Percentiles rank a stretch among this genome's conserved stretches.
Conservation (phyloP, 2,888 invertebrate species). For the Xestia c-nigrum region DNA sequence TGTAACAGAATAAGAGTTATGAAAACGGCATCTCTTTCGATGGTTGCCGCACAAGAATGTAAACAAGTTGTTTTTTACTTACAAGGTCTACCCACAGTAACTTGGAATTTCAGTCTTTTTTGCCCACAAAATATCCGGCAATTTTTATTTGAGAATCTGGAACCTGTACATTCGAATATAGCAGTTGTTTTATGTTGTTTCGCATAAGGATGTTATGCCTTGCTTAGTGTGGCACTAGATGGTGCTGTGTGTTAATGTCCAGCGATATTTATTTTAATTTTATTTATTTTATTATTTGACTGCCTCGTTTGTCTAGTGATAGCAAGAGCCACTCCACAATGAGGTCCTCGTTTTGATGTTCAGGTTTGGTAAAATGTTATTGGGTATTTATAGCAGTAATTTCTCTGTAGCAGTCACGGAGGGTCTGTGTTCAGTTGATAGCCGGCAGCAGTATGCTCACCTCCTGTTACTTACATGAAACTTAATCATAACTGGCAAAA, state of each 20-base stretch:
- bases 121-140: neutral
- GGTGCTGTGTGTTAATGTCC: too few relatives aligned
- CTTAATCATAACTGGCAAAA: neutral
- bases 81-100: conserved; percentile 51
- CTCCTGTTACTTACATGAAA: neutral
- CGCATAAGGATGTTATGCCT: neutral
- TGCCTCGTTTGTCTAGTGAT: too few relatives aligned
- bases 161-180: neutral
- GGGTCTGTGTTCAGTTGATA: neutral
- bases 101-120: conserved; percentile 16
- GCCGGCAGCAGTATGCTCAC: neutral
- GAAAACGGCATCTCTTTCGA: conserved; percentile 64
- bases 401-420: neutral
- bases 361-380: neutral
- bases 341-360: neutral
- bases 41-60: conserved; percentile 60
- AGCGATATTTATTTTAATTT: too few relatives aligned
- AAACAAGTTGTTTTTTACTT: conserved; percentile 70
- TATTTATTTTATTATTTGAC: too few relatives aligned
- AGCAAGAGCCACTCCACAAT: neutral
- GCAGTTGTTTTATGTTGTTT: neutral
- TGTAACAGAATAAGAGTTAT: conserved; percentile 71
- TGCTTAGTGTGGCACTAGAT: too few relatives aligned
- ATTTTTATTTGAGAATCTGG: conserved; percentile 16
- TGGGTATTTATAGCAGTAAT: neutral